These are phyloP conservation scores for Conger conger DNA, from an alignment of 2,113 vertebrate genomes.

Conservation along the genomic window DNA sequence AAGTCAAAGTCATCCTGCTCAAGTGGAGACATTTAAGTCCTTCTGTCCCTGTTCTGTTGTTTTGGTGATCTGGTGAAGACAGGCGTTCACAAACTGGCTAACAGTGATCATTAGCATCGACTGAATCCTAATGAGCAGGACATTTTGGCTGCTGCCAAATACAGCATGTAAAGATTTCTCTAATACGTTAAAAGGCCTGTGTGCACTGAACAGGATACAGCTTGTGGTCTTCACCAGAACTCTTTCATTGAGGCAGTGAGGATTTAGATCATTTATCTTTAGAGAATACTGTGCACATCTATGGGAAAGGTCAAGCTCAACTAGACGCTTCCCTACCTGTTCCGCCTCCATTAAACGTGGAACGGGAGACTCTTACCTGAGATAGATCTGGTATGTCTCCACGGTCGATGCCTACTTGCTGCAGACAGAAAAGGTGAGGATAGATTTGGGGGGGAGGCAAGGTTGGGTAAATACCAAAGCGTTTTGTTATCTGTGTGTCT, in stretches of 20 bases:
- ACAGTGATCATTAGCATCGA: neutral
- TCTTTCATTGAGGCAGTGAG: neutral
- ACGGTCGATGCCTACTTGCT: conserved; percentile 98
- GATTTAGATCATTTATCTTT: too few species aligned
- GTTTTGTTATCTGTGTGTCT: too few species aligned
- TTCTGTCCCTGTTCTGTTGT: neutral
- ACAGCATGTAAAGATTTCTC: neutral
- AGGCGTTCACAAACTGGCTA: neutral
- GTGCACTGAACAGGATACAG: neutral
- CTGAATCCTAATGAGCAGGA: neutral
- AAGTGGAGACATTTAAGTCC: neutral
- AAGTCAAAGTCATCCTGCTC: neutral
- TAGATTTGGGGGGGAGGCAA: neutral
- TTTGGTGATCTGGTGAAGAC: neutral
- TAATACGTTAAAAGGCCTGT: neutral
- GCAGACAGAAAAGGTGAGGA: conserved; percentile 38
- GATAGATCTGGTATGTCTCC: conserved; percentile 98
- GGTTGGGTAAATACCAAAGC: too few species aligned
- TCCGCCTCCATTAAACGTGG: neutral
- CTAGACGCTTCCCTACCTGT: neutral
- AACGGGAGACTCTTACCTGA: conserved; percentile 73
- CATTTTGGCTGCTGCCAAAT: neutral
- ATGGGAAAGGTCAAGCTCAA: neutral
- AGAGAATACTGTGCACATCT: neutral
- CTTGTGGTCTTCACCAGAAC: neutral